Percentiles rank a stretch among this genome's conserved stretches.
These are phyloP conservation scores for human DNA, from an alignment of 2,113 vertebrate species.

Conservation along the genomic window GRCh38 chr1:82648001-82648500, in stretches of 20 bases:
- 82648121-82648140: not conserved
- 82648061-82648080: not conserved
- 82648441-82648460: not conserved
- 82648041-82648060: not conserved
- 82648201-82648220: not conserved
- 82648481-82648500: not conserved
- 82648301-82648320: not conserved
- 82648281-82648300: not conserved
- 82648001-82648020: fast-evolving
- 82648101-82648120: not conserved
- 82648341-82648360: not conserved
- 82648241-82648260: not conserved
- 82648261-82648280: not conserved
- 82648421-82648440: not conserved
- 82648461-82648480: not conserved
- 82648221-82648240: not conserved
- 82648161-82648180: not conserved
- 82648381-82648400: not conserved
- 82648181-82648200: not conserved
- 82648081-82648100: not conserved
- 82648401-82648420: not conserved
- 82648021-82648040: not conserved
- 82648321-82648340: not conserved
- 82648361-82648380: not conserved
- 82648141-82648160: not conserved